Percentiles rank a stretch among this genome's conserved stretches.
phyloP scores from a whole-genome alignment of 2,797 vertebrate species.

The Poeciliopsis paucimaculata region DNA sequence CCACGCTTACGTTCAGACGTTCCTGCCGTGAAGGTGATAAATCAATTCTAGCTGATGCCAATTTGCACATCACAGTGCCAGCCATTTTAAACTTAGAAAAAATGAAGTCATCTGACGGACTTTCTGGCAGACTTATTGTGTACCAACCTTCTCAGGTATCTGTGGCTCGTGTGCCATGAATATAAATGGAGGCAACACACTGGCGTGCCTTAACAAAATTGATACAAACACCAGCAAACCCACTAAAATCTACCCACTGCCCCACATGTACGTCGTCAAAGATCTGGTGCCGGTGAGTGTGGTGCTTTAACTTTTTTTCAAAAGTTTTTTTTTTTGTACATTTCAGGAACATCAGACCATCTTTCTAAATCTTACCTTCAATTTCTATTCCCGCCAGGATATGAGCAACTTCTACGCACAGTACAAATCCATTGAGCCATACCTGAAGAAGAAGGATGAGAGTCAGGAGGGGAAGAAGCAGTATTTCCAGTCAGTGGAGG shows the following conservation, averaged over 20 bases:
- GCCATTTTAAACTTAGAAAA: not conserved
- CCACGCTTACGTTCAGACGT: slow-evolving; percentile 92
- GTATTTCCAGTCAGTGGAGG: slow-evolving; percentile 90
- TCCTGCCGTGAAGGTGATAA: slow-evolving; percentile 91
- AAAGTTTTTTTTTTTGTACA: not conserved
- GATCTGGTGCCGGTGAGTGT: slow-evolving; percentile 94
- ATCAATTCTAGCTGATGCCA: not conserved
- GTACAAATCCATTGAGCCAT: slow-evolving; percentile 95
- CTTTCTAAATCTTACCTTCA: slow-evolving; percentile 17
- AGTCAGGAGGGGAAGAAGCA: slow-evolving; percentile 87
- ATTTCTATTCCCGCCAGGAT: slow-evolving; percentile 84
- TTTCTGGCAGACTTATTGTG: not conserved
- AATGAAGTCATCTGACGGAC: not conserved
- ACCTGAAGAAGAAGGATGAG: slow-evolving; percentile 93
- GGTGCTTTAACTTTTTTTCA: not conserved
- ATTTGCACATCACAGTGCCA: not conserved
- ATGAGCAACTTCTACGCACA: slow-evolving; percentile 97
- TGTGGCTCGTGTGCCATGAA: slow-evolving; percentile 98
- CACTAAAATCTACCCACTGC: slow-evolving; percentile 94
- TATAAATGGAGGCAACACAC: slow-evolving; percentile 92
- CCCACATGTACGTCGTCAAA: slow-evolving; percentile 98
- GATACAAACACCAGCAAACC: slow-evolving; percentile 86
- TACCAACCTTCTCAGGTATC: slow-evolving; percentile 82
- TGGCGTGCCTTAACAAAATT: slow-evolving; percentile 91
- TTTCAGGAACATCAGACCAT: not conserved